Percentiles rank a stretch among this genome's conserved stretches.
Conservation (phyloP, 53 echinoderm and acorn worm species). For the Mesocentrotus franciscanus region DNA sequence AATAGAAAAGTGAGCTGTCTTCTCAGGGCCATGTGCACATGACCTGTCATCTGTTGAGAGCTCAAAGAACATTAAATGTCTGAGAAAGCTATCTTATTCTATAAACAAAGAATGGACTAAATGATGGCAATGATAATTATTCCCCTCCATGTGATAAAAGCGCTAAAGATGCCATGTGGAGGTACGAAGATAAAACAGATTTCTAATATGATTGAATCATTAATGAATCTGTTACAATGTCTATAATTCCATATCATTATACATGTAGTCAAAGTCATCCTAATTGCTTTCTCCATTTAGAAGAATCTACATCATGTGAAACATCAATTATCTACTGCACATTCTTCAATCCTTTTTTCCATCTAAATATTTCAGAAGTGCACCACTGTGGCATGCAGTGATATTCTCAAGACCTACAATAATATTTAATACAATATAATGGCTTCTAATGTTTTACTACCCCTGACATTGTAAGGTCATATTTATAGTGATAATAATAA, state of each 20-base stretch:
- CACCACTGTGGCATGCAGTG: no score
- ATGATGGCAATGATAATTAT: not conserved
- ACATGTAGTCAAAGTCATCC: not conserved
- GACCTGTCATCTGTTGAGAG: no score
- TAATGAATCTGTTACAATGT: not conserved
- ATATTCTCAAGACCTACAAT: no score
- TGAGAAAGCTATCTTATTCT: not conserved
- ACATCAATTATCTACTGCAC: not conserved
- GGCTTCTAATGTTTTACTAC: not conserved
- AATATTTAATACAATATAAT: no score
- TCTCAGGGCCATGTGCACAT: no score
- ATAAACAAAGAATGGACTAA: not conserved
- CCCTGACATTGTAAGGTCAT: not conserved
- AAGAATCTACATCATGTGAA: not conserved
- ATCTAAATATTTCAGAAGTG: no score
- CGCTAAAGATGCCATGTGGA: not conserved
- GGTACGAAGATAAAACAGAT: not conserved
- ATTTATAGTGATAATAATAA: no score
- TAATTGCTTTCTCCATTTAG: not conserved
- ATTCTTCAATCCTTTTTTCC: no score
- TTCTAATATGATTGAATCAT: not conserved
- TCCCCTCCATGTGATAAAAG: not conserved
- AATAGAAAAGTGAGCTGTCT: no score
- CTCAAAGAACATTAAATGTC: not conserved
- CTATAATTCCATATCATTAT: slow-evolving; percentile 19